A percentile compares a stretch with the other conserved stretches of the same genome.
phyloP scores from a whole-genome alignment of 1,140 invertebrate species.

The Chelonus insularis region DNA sequence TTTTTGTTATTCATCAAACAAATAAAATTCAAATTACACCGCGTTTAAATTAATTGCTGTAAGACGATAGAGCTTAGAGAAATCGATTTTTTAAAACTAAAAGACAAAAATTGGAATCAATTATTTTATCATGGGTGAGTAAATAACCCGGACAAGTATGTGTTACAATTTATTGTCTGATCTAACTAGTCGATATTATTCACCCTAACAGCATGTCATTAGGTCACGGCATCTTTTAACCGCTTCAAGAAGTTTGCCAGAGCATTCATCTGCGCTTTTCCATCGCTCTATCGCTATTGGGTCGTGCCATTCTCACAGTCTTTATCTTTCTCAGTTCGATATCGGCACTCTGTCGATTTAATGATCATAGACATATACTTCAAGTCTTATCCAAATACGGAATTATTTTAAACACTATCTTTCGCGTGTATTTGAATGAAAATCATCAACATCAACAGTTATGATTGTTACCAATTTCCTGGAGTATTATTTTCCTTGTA shows the following conservation, averaged over 20 bases:
- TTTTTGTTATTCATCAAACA: too few species aligned
- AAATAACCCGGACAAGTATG: background rate
- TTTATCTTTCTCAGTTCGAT: conserved; percentile 19
- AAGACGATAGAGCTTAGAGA: too few species aligned
- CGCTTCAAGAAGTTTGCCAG: background rate
- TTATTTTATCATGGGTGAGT: too few species aligned
- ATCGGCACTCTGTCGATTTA: conserved; percentile 9
- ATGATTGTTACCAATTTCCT: too few species aligned
- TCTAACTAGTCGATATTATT: conserved; percentile 2
- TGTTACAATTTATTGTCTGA: background rate
- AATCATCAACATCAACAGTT: too few species aligned
- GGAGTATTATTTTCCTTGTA: too few species aligned
- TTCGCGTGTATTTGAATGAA: background rate
- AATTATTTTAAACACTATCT: background rate
- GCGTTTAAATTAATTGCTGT: too few species aligned
- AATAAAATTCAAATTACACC: too few species aligned
- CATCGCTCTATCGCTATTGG: conserved; percentile 18
- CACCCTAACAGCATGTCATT: conserved; percentile 15
- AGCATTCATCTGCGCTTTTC: conserved; percentile 15
- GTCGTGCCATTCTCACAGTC: conserved; percentile 33
- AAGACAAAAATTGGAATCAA: too few species aligned
- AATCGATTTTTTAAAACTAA: too few species aligned
- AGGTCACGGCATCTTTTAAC: conserved; percentile 16
- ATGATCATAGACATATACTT: conserved; percentile 20
- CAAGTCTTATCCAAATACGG: background rate